Percentiles rank a stretch among this genome's conserved stretches.
Evolutionary conservation across 2,888 invertebrate species (phyloP).

Genomic region (Pachymerium ferrugineum): DNA sequence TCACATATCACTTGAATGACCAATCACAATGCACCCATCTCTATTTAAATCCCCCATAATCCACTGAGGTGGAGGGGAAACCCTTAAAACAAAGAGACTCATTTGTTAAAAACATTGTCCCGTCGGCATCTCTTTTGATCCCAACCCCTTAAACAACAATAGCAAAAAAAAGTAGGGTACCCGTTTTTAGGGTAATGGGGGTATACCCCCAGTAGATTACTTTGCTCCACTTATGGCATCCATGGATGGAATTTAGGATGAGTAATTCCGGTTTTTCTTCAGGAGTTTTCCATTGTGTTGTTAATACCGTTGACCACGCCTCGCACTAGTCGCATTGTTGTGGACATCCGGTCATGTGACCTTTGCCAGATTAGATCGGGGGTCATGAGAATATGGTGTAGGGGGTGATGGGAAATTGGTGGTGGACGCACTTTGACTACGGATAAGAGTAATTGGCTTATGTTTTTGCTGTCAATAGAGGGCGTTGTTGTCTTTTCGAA

Average conservation of each 20-base stretch:
- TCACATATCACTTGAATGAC: not conserved
- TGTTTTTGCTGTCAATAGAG: not conserved
- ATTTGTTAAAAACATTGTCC: not conserved
- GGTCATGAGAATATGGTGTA: not conserved
- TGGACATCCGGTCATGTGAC: conserved; percentile 20
- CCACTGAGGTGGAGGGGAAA: not conserved
- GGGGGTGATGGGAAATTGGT: not conserved
- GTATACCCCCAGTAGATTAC: too few relatives aligned
- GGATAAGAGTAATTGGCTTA: not conserved
- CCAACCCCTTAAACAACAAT: not conserved
- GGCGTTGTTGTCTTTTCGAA: too few relatives aligned
- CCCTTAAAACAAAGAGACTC: not conserved
- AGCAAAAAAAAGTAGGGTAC: not conserved
- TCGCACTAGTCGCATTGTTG: conserved; percentile 2
- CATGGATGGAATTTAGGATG: conserved; percentile 18
- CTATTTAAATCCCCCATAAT: not conserved
- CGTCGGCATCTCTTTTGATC: not conserved
- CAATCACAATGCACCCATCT: not conserved
- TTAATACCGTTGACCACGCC: conserved; percentile 15
- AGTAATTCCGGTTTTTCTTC: conserved; percentile 23
- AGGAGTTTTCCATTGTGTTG: not conserved
- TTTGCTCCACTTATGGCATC: not conserved
- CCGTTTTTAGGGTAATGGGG: too few relatives aligned
- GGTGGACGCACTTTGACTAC: not conserved
- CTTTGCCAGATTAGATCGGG: conserved; percentile 27